phyloP scores from a whole-genome alignment of 2,888 invertebrate species.

The Ephialtes manifestator region DNA sequence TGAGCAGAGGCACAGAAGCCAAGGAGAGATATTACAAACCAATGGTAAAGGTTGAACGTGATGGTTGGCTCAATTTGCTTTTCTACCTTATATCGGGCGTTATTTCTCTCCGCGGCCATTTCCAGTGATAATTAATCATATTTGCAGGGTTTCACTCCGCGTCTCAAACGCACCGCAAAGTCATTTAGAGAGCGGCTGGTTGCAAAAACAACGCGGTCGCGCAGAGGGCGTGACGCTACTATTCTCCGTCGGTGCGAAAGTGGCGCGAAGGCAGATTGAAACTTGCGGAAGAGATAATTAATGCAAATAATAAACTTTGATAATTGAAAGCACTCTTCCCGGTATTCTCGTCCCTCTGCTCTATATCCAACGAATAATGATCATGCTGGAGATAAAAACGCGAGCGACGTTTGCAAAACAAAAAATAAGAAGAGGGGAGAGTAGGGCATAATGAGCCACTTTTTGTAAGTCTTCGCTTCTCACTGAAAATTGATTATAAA shows the following conservation, averaged over 20 bases:
- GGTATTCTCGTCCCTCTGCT: neutral
- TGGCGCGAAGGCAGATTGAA: slow-evolving; percentile 20
- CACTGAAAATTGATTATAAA: no score
- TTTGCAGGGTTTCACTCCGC: slow-evolving; percentile 36
- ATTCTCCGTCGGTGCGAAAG: neutral
- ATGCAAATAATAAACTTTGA: slow-evolving; percentile 46
- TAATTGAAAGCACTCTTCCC: slow-evolving; percentile 9
- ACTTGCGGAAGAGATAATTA: slow-evolving; percentile 34
- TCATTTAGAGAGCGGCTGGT: slow-evolving; percentile 49
- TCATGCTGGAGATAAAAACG: neutral
- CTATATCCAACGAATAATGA: neutral
- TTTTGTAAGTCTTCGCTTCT: no score
- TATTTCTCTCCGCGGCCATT: slow-evolving; percentile 24
- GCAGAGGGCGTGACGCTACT: no score
- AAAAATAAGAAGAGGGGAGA: neutral
- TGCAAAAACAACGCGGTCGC: slow-evolving; percentile 55
- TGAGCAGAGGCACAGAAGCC: slow-evolving; percentile 23
- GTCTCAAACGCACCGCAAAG: slow-evolving; percentile 29
- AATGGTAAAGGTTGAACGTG: slow-evolving; percentile 30
- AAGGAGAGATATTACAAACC: neutral
- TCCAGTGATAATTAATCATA: slow-evolving; percentile 64
- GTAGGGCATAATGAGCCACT: neutral
- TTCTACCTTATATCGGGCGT: slow-evolving; percentile 17
- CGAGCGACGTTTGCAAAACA: neutral
- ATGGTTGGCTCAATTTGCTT: slow-evolving; percentile 26